These are phyloP conservation scores for Cosmorhoe ocellata DNA, from an alignment of 2,888 invertebrate genomes.

Conservation along the genomic window DNA sequence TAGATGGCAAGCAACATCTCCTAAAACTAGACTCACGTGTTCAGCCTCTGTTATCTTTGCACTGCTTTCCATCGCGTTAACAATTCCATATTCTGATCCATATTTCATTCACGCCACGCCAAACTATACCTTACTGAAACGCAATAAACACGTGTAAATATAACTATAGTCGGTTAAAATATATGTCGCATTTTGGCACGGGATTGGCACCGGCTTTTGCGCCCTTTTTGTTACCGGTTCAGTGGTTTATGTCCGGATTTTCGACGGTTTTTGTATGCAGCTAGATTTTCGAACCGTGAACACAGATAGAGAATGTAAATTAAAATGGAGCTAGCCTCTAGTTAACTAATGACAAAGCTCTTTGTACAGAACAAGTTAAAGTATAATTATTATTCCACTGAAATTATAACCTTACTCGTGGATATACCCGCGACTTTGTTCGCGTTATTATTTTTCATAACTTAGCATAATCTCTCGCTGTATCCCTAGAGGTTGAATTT, in stretches of 20 bases:
- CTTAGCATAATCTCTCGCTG: too few species aligned
- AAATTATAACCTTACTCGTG: too few species aligned
- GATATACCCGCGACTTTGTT: too few species aligned
- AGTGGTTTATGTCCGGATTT: slow-evolving; percentile 40
- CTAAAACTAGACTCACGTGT: slow-evolving; percentile 8
- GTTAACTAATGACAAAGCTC: too few species aligned
- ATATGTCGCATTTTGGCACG: slow-evolving; percentile 30
- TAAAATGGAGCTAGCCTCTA: slow-evolving; percentile 5
- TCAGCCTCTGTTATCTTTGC: slow-evolving; percentile 26
- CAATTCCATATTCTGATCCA: slow-evolving; percentile 20
- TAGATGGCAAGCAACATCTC: slow-evolving; percentile 1
- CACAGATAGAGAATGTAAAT: slow-evolving; percentile 33
- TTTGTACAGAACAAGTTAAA: too few species aligned
- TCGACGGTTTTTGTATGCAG: slow-evolving; percentile 37
- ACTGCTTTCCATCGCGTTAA: slow-evolving; percentile 24
- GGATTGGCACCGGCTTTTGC: slow-evolving; percentile 30
- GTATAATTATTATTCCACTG: too few species aligned
- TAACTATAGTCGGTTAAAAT: slow-evolving; percentile 7
- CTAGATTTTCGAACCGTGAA: slow-evolving; percentile 37
- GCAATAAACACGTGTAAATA: slow-evolving; percentile 24
- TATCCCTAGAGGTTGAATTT: too few species aligned
- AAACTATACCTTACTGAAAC: slow-evolving; percentile 18
- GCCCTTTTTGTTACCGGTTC: slow-evolving; percentile 45
- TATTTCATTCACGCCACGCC: slow-evolving; percentile 6
- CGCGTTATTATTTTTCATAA: too few species aligned